These are phyloP conservation scores for Forbesichthys papilliferus DNA, from an alignment of 2,113 vertebrate species.

Conservation along the genomic window DNA sequence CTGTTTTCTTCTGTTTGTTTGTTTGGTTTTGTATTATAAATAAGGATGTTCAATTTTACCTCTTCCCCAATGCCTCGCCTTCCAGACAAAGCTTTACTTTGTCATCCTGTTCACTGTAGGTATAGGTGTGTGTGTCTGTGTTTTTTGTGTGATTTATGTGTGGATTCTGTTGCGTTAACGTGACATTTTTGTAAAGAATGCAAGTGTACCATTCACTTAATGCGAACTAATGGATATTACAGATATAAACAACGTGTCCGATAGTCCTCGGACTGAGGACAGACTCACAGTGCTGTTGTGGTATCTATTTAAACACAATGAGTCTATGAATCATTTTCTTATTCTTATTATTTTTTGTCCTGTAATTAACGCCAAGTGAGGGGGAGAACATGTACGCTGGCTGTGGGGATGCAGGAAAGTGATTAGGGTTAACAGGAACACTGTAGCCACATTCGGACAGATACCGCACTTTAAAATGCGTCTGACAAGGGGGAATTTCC, in stretches of 20 bases:
- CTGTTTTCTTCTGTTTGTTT: slow-evolving; percentile 20
- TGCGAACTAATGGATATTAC: no score
- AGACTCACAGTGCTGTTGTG: no score
- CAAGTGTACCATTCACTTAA: no score
- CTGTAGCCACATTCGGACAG: slow-evolving; percentile 65
- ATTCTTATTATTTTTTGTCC: not conserved
- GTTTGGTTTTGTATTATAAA: slow-evolving; percentile 33
- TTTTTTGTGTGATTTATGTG: slow-evolving; percentile 2
- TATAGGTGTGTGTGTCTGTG: slow-evolving; percentile 49
- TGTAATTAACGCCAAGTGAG: slow-evolving; percentile 43
- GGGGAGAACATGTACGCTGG: slow-evolving; percentile 37
- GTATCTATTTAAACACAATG: no score
- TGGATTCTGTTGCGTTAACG: not conserved
- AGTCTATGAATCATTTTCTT: no score
- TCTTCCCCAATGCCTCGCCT: slow-evolving; percentile 22
- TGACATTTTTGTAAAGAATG: no score
- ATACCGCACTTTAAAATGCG: slow-evolving; percentile 63
- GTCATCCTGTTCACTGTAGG: slow-evolving; percentile 86
- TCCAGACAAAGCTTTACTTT: slow-evolving; percentile 79
- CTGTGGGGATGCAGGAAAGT: slow-evolving; percentile 63
- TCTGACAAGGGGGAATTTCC: slow-evolving; percentile 79
- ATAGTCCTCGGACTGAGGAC: no score
- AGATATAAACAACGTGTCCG: no score
- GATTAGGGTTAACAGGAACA: slow-evolving; percentile 78
- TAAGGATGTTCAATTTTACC: slow-evolving; percentile 17